These are phyloP conservation scores for Leptinotarsa juncta DNA, from an alignment of 2,888 invertebrate species.

Conservation along the genomic window DNA sequence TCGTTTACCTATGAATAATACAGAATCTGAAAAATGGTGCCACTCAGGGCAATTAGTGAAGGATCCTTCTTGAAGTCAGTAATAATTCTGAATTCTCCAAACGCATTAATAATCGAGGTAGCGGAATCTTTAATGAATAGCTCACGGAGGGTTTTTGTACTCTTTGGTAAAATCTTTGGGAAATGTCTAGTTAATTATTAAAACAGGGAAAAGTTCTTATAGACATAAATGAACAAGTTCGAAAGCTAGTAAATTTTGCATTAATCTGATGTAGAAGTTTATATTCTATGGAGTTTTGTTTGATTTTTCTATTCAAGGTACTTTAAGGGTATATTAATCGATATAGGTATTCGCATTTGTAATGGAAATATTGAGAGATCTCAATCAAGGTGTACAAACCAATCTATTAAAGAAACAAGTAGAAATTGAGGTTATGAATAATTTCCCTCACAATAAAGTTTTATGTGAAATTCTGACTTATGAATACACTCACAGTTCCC, in stretches of 20 bases:
- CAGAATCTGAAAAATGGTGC: conserved; percentile 11
- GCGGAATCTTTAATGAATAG: conserved; percentile 39
- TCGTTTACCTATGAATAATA: conserved; percentile 15
- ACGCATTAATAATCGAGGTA: conserved; percentile 38
- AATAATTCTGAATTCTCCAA: conserved; percentile 29
- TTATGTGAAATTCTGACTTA: too few species aligned
- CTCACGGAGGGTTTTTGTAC: conserved; percentile 35
- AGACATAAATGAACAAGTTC: conserved; percentile 42
- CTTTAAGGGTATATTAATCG: neutral
- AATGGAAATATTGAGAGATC: too few species aligned
- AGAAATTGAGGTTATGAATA: too few species aligned
- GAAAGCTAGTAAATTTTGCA: conserved; percentile 42
- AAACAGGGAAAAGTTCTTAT: conserved; percentile 40
- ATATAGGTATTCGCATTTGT: too few species aligned
- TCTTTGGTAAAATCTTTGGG: conserved; percentile 35
- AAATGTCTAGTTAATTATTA: conserved; percentile 43
- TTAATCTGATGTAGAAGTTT: conserved; percentile 33
- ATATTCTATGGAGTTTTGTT: conserved; percentile 18
- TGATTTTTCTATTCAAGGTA: neutral
- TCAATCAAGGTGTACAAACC: too few species aligned
- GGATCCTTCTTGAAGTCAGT: conserved; percentile 11
- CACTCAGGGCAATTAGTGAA: conserved; percentile 12
- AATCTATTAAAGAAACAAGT: too few species aligned
- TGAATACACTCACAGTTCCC: too few species aligned
- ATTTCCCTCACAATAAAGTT: too few species aligned